Percentiles rank a stretch among this genome's conserved stretches.
Evolutionary conservation across 2,113 vertebrate species (phyloP).

Genomic region (Alexandromys fortis): DNA sequence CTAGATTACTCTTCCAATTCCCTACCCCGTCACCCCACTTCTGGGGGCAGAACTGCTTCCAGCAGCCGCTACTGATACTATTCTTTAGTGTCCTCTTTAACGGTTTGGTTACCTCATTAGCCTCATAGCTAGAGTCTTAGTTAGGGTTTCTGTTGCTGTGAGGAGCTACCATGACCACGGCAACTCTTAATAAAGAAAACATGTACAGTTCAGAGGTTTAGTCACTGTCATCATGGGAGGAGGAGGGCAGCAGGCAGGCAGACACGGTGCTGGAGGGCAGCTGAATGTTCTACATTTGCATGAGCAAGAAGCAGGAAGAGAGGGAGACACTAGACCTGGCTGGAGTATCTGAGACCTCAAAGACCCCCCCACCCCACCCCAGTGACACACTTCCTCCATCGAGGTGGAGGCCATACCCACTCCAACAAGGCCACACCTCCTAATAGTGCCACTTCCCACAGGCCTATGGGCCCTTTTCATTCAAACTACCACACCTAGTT

Average conservation of each 20-base stretch:
- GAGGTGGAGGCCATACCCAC: too few species aligned
- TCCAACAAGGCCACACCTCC: background rate
- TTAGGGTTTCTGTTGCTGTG: background rate
- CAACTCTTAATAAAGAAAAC: background rate
- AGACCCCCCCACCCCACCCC: too few species aligned
- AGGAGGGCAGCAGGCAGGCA: background rate
- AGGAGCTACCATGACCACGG: background rate
- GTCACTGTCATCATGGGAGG: background rate
- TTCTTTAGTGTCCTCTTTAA: background rate
- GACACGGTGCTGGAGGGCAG: background rate
- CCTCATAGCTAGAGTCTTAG: background rate
- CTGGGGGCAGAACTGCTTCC: background rate
- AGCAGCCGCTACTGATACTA: background rate
- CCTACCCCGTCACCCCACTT: background rate
- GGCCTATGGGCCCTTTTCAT: background rate
- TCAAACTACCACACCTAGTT: background rate
- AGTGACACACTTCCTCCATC: background rate
- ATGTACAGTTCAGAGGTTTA: background rate
- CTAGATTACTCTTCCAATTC: background rate
- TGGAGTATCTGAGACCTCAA: background rate
- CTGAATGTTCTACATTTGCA: background rate
- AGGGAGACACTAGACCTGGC: background rate
- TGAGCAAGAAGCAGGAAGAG: background rate
- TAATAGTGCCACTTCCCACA: background rate
- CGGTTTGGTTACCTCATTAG: background rate